A percentile compares a stretch with the other conserved stretches of the same genome.
Conservation (phyloP, 2,888 invertebrate genomes). For the Octodonta nipae region DNA sequence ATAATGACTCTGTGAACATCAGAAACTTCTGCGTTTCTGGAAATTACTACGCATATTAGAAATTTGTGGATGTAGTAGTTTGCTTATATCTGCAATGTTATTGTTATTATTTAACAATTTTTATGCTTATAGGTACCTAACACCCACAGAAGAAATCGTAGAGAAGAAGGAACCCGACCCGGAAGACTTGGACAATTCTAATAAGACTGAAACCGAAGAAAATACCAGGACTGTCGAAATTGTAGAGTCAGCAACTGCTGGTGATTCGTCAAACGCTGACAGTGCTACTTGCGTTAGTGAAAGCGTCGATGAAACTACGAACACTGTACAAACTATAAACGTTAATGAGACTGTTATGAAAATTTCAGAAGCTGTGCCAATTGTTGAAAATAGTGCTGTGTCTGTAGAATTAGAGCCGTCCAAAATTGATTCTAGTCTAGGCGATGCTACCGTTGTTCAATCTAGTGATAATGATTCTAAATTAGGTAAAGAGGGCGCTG, state of each 20-base stretch:
- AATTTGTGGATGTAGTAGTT: too few species aligned
- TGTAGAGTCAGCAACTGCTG: slow-evolving; percentile 10
- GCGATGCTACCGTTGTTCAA: slow-evolving; percentile 22
- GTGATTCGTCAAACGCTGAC: slow-evolving; percentile 10
- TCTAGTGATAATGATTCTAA: slow-evolving; percentile 21
- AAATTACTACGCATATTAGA: too few species aligned
- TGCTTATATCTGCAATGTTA: too few species aligned
- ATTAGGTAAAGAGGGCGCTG: slow-evolving; percentile 16
- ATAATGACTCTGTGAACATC: too few species aligned
- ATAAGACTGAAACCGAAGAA: slow-evolving; percentile 11
- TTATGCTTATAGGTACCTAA: slow-evolving; percentile 38
- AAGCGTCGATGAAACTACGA: slow-evolving; percentile 6
- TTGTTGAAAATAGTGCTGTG: slow-evolving; percentile 37
- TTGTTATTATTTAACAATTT: background rate
- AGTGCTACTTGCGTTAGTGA: slow-evolving; percentile 9
- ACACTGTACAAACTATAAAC: background rate
- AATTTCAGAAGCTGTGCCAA: slow-evolving; percentile 30
- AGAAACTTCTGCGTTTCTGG: too few species aligned
- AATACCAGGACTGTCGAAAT: slow-evolving; percentile 9
- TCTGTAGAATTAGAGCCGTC: slow-evolving; percentile 38
- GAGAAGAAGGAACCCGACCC: slow-evolving; percentile 24
- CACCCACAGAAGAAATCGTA: slow-evolving; percentile 47
- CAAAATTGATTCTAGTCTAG: slow-evolving; percentile 35
- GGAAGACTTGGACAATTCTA: slow-evolving; percentile 10
- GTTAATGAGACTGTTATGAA: slow-evolving; percentile 21